Percentiles rank a stretch among this genome's conserved stretches.
phyloP scores from a whole-genome alignment of 1,140 invertebrate genomes.

The Pseudomyrmex dendroicus region DNA sequence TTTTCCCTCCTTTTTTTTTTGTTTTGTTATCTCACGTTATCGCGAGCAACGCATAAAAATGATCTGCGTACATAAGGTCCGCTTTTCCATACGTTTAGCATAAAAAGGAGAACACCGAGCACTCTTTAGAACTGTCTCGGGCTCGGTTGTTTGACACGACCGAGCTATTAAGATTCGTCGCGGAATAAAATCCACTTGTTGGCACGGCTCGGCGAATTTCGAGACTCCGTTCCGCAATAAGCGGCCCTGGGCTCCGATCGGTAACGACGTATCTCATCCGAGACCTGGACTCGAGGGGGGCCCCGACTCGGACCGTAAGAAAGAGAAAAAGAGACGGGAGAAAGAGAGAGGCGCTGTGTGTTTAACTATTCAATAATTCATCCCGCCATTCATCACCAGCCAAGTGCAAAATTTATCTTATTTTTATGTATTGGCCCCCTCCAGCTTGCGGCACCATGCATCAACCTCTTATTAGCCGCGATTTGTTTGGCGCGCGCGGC shows the following conservation, averaged over 20 bases:
- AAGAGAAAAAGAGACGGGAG: too few relatives aligned
- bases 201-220: slow-evolving; percentile 34
- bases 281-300: slow-evolving; percentile 19
- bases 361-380: slow-evolving; percentile 82
- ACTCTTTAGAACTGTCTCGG: background rate
- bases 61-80: background rate
- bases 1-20: background rate
- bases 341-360: slow-evolving; percentile 67
- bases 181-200: slow-evolving; percentile 4
- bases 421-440: slow-evolving; percentile 80
- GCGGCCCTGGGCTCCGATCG: slow-evolving; percentile 68
- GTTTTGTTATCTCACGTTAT: background rate
- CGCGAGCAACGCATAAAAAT: background rate
- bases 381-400: slow-evolving; percentile 80
- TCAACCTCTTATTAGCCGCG: slow-evolving; percentile 79
- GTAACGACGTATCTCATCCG: slow-evolving; percentile 61
- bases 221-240: slow-evolving; percentile 54
- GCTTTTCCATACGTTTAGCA: background rate
- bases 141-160: slow-evolving; percentile 6
- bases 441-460: slow-evolving; percentile 75
- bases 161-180: background rate
- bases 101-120: background rate
- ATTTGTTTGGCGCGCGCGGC: slow-evolving; percentile 78
- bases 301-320: slow-evolving; percentile 64
- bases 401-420: slow-evolving; percentile 80